Conservation (phyloP, 1,140 invertebrate genomes). For the Polypedilum vanderplanki region DNA sequence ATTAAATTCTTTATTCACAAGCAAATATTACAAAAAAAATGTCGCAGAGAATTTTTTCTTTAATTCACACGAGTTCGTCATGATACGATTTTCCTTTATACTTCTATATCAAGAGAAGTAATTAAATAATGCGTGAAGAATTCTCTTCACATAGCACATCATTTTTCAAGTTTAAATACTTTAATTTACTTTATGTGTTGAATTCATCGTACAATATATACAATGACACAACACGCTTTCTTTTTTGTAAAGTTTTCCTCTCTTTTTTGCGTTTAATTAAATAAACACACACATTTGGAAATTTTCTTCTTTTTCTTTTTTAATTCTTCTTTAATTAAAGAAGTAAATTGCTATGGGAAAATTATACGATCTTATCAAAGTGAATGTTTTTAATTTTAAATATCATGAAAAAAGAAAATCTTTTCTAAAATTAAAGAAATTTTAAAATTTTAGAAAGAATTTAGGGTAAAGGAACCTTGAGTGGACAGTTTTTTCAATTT, state of each 20-base stretch:
- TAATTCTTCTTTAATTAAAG: not conserved
- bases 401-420: too few relatives aligned
- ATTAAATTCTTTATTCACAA: constrained; percentile 1
- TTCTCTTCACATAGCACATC: not conserved
- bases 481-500: too few relatives aligned
- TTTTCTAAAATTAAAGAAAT: too few relatives aligned
- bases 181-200: constrained; percentile 3
- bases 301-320: not conserved
- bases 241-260: not conserved
- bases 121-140: constrained; percentile 19
- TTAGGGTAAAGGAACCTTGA: too few relatives aligned
- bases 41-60: not conserved
- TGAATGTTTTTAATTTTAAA: too few relatives aligned
- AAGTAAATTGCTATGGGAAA: not conserved
- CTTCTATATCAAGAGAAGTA: not conserved
- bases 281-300: not conserved
- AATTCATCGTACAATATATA: too few relatives aligned
- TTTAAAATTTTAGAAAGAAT: too few relatives aligned
- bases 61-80: not conserved
- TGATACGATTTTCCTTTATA: not conserved
- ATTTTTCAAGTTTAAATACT: not conserved
- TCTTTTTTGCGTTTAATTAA: not conserved
- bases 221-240: not conserved
- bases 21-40: not conserved
- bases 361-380: not conserved